Evolutionary conservation across 2,797 vertebrate species (phyloP).

Genomic region (Peromyscus nudipes): DNA sequence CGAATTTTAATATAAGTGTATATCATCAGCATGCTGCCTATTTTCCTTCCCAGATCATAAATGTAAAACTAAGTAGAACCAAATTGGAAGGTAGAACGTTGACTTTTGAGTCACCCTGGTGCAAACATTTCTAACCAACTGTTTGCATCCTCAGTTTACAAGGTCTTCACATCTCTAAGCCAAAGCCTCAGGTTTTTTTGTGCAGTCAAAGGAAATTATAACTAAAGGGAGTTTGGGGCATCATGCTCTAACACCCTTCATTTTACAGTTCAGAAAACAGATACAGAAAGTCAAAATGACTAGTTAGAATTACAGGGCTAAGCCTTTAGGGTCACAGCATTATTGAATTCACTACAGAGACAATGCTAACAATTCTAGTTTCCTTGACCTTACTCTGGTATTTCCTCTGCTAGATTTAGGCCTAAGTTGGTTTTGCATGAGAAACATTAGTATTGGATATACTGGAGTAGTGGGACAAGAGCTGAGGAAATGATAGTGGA

Average conservation of each 20-base stretch:
- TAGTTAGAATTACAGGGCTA: neutral
- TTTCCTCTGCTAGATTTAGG: neutral
- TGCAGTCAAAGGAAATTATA: neutral
- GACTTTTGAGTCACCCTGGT: constrained; percentile 29
- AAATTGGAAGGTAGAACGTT: constrained; percentile 14
- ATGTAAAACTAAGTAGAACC: neutral
- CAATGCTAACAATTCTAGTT: neutral
- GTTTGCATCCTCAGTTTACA: constrained; percentile 46
- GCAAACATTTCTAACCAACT: constrained; percentile 21
- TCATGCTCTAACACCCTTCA: neutral
- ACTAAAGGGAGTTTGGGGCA: constrained; percentile 27
- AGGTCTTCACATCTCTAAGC: constrained; percentile 41
- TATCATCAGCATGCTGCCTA: neutral
- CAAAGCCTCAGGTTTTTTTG: neutral
- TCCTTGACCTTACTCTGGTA: neutral
- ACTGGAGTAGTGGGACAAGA: neutral
- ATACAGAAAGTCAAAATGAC: constrained; percentile 49
- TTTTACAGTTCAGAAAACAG: constrained; percentile 22
- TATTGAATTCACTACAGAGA: neutral
- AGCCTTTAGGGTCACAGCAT: neutral
- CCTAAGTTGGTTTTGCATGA: neutral
- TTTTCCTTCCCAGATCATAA: constrained; percentile 5
- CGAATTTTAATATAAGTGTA: constrained; percentile 54
- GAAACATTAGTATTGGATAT: neutral
- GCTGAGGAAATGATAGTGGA: neutral